A percentile compares a stretch with the other conserved stretches of the same genome.
These are phyloP conservation scores for Cyclina sinensis DNA, from an alignment of 1,140 invertebrate species.

Conservation along the genomic window DNA sequence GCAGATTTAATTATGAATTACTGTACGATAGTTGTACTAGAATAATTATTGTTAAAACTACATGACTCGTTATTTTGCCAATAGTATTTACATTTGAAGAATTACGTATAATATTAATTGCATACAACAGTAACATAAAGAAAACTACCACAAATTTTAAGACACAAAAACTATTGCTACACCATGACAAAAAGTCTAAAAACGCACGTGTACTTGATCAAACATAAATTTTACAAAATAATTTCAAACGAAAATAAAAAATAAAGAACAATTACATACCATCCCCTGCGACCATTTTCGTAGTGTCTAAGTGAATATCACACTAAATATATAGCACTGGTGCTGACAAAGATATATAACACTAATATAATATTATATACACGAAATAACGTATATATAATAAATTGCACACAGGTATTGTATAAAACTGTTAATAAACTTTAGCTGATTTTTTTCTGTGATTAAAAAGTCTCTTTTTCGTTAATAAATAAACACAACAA, in stretches of 20 bases:
- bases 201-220: no score
- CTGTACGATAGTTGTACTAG: no score
- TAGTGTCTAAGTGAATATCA: conserved; percentile 22
- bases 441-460: background rate
- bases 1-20: no score
- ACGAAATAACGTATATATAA: conserved; percentile 17
- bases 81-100: no score
- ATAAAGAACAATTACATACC: conserved; percentile 29
- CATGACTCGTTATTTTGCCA: no score
- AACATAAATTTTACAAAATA: background rate
- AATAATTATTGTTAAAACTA: no score
- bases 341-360: conserved; percentile 12
- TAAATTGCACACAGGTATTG: background rate
- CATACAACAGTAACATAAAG: no score
- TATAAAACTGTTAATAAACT: conserved; percentile 4
- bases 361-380: conserved; percentile 26
- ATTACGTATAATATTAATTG: no score
- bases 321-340: conserved; percentile 19
- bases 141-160: no score
- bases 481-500: conserved; percentile 20
- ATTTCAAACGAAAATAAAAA: conserved; percentile 10
- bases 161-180: no score
- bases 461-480: conserved; percentile 1
- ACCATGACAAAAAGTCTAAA: no score
- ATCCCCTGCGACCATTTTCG: conserved; percentile 45